Percentiles rank a stretch among this genome's conserved stretches.
phyloP scores from a whole-genome alignment of 2,888 invertebrate genomes.

The Hyposoter dolosus region DNA sequence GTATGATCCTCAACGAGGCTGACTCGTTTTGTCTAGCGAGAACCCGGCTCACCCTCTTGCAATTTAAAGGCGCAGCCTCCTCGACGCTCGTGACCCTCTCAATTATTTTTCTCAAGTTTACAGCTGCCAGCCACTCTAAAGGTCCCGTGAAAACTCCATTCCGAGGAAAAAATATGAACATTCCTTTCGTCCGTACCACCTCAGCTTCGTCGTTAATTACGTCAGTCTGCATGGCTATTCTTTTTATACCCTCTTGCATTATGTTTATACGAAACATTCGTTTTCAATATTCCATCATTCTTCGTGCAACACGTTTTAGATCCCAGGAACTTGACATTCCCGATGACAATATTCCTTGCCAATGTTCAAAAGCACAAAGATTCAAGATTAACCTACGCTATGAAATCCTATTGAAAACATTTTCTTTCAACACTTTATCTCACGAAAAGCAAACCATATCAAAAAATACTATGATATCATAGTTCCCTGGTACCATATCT shows the following conservation, averaged over 20 bases:
- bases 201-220: background rate
- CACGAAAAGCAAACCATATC: no score
- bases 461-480: no score
- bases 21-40: conserved; percentile 12
- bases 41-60: conserved; percentile 10
- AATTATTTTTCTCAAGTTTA: conserved; percentile 4
- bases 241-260: background rate
- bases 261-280: background rate
- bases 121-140: background rate
- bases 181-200: background rate
- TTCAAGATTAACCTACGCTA: background rate
- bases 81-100: conserved; percentile 1
- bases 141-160: background rate
- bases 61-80: conserved; percentile 4
- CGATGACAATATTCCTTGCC: background rate
- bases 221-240: background rate
- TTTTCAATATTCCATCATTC: background rate
- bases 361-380: background rate
- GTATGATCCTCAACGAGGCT: conserved; percentile 50
- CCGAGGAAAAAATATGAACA: background rate
- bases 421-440: background rate
- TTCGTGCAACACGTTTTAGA: background rate
- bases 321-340: background rate
- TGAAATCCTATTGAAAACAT: background rate
- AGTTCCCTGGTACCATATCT: no score